Conservation (phyloP, 1,140 invertebrate species). For the Zaprionus nigranus region DNA sequence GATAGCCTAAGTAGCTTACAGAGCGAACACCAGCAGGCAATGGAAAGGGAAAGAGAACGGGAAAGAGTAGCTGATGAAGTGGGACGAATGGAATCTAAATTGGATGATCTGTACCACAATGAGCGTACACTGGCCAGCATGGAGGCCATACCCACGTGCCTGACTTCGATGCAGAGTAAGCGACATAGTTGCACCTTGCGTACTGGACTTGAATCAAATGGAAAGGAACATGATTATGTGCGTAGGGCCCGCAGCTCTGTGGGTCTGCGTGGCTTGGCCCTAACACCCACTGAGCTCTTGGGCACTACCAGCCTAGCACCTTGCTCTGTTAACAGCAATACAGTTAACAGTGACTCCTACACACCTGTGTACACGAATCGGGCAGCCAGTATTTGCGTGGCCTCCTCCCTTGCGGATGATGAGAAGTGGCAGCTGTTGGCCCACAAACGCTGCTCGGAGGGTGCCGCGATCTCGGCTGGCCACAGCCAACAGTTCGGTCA, state of each 20-base stretch:
- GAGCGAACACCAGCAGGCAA: constrained; percentile 63
- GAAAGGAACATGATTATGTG: background rate
- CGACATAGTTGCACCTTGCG: constrained; percentile 75
- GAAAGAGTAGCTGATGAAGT: constrained; percentile 1
- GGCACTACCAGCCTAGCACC: constrained; percentile 35
- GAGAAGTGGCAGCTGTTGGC: constrained; percentile 81
- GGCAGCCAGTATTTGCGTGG: constrained; percentile 71
- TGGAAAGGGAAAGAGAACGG: constrained; percentile 36
- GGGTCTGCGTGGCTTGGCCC: constrained; percentile 78
- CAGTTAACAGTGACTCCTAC: constrained; percentile 72
- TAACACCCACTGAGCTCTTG: constrained; percentile 78
- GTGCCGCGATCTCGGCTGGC: constrained; percentile 39
- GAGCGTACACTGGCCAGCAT: constrained; percentile 72
- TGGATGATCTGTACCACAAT: constrained; percentile 59
- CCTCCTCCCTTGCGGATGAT: constrained; percentile 79
- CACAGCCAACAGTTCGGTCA: constrained; percentile 61
- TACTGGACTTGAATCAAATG: constrained; percentile 55
- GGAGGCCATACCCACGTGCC: constrained; percentile 69
- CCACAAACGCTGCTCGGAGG: constrained; percentile 79
- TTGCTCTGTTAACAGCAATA: constrained; percentile 23
- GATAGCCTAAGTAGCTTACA: constrained; percentile 76
- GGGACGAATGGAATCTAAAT: constrained; percentile 1
- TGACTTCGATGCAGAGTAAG: constrained; percentile 66
- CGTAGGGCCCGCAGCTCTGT: constrained; percentile 63
- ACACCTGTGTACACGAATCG: constrained; percentile 80